Percentiles rank a stretch among this genome's conserved stretches.
These are phyloP conservation scores for Ivindomyrus marchei DNA, from an alignment of 2,113 vertebrate species.

Conservation along the genomic window DNA sequence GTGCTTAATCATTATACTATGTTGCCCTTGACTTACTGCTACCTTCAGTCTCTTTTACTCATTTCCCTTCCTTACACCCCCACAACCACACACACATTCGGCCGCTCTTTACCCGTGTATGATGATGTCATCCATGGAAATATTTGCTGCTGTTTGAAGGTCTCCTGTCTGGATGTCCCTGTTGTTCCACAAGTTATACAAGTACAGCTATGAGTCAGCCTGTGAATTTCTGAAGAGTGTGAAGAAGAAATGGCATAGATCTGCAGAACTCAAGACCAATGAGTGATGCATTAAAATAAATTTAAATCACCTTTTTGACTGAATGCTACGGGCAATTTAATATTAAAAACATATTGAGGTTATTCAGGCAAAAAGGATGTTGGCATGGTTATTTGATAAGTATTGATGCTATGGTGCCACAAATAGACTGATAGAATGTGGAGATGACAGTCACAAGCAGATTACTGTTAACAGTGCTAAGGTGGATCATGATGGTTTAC, in stretches of 20 bases:
- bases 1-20: conserved; percentile 14
- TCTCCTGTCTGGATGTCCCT: not conserved
- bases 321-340: not conserved
- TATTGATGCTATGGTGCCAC: not conserved
- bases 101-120: not conserved
- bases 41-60: not conserved
- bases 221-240: not conserved
- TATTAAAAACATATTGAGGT: not conserved
- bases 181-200: not conserved
- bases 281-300: not conserved
- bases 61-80: not conserved
- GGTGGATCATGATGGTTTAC: not conserved
- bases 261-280: not conserved
- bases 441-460: not conserved
- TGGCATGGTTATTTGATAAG: not conserved
- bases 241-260: not conserved
- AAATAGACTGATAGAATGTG: not conserved
- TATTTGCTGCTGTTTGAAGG: not conserved
- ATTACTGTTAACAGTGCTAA: not conserved
- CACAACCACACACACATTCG: not conserved
- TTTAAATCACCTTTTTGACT: not conserved
- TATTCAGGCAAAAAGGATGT: not conserved
- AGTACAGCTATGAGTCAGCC: not conserved
- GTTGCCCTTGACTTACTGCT: conserved; percentile 7
- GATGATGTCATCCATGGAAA: not conserved